phyloP scores from a whole-genome alignment of 2,888 invertebrate genomes.

The Pachycephus smyrnensis region DNA sequence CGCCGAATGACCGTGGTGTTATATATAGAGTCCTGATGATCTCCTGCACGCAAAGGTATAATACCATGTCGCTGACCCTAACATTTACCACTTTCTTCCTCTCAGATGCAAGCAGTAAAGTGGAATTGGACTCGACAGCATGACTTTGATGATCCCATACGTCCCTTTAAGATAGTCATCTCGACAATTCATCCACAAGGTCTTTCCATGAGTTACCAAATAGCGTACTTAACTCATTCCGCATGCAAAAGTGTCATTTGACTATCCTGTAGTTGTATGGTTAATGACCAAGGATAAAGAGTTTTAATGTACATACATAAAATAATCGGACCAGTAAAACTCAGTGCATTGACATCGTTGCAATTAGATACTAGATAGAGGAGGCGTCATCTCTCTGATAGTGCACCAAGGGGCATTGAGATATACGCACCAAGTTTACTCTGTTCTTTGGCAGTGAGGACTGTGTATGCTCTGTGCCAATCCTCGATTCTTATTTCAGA shows the following conservation, averaged over 20 bases:
- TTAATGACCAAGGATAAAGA: not conserved
- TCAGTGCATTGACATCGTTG: not conserved
- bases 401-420: not conserved
- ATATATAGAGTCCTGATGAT: not conserved
- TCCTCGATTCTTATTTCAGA: not conserved
- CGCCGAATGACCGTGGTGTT: constrained; percentile 4
- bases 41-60: not conserved
- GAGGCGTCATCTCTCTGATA: not conserved
- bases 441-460: not conserved
- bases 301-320: not conserved
- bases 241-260: not conserved
- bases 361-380: not conserved
- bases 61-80: not conserved
- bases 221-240: not conserved
- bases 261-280: not conserved
- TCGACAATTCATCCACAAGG: not conserved
- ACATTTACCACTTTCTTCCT: not conserved
- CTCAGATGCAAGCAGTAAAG: not conserved
- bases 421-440: not conserved
- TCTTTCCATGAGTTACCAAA: not conserved
- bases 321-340: not conserved
- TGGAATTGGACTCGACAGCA: not conserved
- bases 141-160: not conserved
- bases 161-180: not conserved
- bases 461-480: not conserved